Evolutionary conservation across 92 coral and sea anemone species (phyloP).

Genomic region (Palythoa heliodiscus): DNA sequence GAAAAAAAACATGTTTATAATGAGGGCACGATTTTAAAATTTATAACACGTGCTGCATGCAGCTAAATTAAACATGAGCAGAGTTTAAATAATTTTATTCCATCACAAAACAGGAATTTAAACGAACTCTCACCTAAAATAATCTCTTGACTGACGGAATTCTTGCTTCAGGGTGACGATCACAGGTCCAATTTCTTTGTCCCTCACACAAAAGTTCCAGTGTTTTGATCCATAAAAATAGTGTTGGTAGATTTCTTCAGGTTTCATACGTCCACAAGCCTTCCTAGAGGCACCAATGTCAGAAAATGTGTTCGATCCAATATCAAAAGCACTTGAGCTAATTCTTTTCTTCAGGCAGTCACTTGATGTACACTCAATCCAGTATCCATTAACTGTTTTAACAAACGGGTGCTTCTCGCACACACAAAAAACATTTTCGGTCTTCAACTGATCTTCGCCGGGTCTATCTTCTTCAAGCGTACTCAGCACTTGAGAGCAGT

Average conservation of each 20-base stretch:
- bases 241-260: slow-evolving; percentile 78
- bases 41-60: slow-evolving; percentile 9
- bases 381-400: slow-evolving; percentile 57
- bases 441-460: neutral
- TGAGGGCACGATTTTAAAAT: too few species aligned
- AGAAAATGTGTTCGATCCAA: slow-evolving; percentile 49
- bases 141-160: slow-evolving; percentile 78
- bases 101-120: neutral
- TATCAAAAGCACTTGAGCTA: slow-evolving; percentile 48
- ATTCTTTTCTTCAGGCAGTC: slow-evolving; percentile 59
- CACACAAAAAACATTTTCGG: slow-evolving; percentile 15
- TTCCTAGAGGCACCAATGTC: slow-evolving; percentile 64
- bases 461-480: neutral
- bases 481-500: neutral
- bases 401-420: slow-evolving; percentile 65
- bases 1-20: too few species aligned
- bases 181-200: slow-evolving; percentile 79
- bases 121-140: slow-evolving; percentile 64
- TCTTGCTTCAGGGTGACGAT: slow-evolving; percentile 85
- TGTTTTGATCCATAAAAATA: slow-evolving; percentile 94
- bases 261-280: slow-evolving; percentile 47
- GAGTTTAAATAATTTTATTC: neutral
- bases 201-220: slow-evolving; percentile 85
- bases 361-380: slow-evolving; percentile 68
- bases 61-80: too few species aligned